Evolutionary conservation across 2,797 vertebrate genomes (phyloP), one percentile per base, ranked within the genome.

Genomic region (Acanthurus leucopareius): DNA sequence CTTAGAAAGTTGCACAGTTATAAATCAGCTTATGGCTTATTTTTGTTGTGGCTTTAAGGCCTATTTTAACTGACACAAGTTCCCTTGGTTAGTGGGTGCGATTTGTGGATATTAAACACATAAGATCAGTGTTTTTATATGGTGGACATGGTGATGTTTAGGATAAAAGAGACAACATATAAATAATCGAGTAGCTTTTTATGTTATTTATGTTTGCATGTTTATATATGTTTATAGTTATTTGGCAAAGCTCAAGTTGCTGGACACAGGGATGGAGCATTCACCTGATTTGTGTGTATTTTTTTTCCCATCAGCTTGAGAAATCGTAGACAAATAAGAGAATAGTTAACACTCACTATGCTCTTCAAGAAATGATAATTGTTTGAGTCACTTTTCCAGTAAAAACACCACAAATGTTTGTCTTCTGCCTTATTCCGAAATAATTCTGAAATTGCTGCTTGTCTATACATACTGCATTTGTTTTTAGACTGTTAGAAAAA

Each of bases 41-140:
- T 49, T 68, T 22, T 69, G 60, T 45, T 40, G 6, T 4, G 9
- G 60, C 42, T 76, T 75, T 56, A 22, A 22, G 44, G 68, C 10
- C 25, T 79, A 69, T 81, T 86, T 80, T 58, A 65, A 57, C 53
- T 61, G 57, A 52, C 53, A n/a, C 49, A 20, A 16, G 51, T 68
- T 81, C 45, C 56, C 19, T 69, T 9, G 10, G 63, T 69, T 8
- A 13, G 63, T 54, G 44, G 63, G 25, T 0, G 35, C 63, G 22
- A 42, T 63, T 20, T 70, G 19, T 78, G 44, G 45, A 66, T 1
- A 35, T 60, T 62, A 25, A 61, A 54, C 58, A 69, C 48, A 47
- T 5, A 52, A 53, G 49, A 53, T 74, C 28, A 61, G 48, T 17
- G 69, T 42, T 53, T 32, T 25, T 42, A 38, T 5, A 58, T 32